phyloP scores from a whole-genome alignment of 2,888 invertebrate species.

The Criorhina ranunculi region DNA sequence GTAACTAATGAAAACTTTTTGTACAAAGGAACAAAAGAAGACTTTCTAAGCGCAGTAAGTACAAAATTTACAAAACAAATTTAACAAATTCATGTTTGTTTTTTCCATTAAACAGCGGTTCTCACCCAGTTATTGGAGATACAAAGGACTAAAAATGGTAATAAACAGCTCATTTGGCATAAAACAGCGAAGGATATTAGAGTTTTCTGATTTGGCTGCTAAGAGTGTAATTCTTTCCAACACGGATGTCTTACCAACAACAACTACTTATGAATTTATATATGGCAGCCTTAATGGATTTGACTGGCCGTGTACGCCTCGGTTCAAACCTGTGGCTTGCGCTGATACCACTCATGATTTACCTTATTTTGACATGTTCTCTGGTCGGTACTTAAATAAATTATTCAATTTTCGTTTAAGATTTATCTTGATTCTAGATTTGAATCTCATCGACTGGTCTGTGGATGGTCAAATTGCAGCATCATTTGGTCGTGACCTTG shows the following conservation, averaged over 20 bases:
- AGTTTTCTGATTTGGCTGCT: conserved; percentile 77
- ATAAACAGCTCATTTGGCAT: conserved; percentile 79
- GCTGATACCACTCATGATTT: conserved; percentile 82
- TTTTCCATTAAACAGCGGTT: conserved; percentile 57
- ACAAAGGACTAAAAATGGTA: conserved; percentile 78
- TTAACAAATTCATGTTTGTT: neutral
- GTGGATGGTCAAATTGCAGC: conserved; percentile 81
- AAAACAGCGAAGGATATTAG: conserved; percentile 78
- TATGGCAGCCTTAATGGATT: conserved; percentile 67
- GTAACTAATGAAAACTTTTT: conserved; percentile 78
- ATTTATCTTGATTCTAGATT: conserved; percentile 70
- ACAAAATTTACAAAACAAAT: neutral
- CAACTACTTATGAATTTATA: conserved; percentile 46
- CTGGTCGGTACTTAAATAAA: conserved; percentile 67
- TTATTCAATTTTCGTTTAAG: neutral
- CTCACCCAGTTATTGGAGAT: conserved; percentile 79
- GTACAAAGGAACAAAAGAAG: conserved; percentile 76
- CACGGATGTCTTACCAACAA: conserved; percentile 36
- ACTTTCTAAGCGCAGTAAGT: conserved; percentile 80
- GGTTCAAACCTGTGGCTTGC: conserved; percentile 80
- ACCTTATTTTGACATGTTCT: conserved; percentile 79
- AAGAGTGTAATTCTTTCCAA: conserved; percentile 23
- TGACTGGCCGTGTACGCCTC: conserved; percentile 83
- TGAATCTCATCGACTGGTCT: conserved; percentile 83
- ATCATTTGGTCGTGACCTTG: conserved; percentile 82